Evolutionary conservation across 2,113 vertebrate genomes (phyloP), one percentile per base, ranked within the genome.

Genomic region (Blennius ocellaris): DNA sequence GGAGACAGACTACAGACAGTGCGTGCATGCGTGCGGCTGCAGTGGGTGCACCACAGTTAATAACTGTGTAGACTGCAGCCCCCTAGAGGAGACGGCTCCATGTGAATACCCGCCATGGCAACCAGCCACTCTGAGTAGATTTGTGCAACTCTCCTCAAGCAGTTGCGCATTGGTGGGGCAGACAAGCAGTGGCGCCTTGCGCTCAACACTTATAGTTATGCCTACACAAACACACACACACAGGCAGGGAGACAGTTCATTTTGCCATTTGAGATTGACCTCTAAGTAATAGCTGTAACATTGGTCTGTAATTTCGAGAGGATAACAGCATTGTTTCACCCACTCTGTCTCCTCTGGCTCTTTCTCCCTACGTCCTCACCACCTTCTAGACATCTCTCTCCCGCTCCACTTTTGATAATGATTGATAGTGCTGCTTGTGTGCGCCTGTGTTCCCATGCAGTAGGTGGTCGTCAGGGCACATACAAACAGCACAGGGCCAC

Each of bases 21-120:
- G 21, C 21, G 36, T 77, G 48, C 55, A 69, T 39, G 10, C 49
- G 68, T 79, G 45, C 58, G 6, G 6, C 7, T 66, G 53, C 37
- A 38, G 45, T 75, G 66, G 58, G 64, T 54, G 56, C 70, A 43
- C 58, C 69, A 51, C 63, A 61, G 76, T 78, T 76, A 79, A 84
- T 81, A 52, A 55, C 44, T 68, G 69, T 78, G 76, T 75, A 76
- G 76, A 82, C 78, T 69, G 50, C 76, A 78, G 68, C 66, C 69
- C 88, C 82, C 92, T 65, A 21, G 87, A 89, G 93, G 59, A 84
- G 82, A 69, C 69, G 12, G 62, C 85, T 88, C 87, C 82, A 69
- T 87, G 89, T 92, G 90, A 90, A 86, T 79, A 54, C 75, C 85
- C 73, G 14, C 92, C 91, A 92, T 93, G 90, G 91, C 86, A 92